Evolutionary conservation across 2,888 invertebrate species (phyloP).

Genomic region (Lysandra bellargus): DNA sequence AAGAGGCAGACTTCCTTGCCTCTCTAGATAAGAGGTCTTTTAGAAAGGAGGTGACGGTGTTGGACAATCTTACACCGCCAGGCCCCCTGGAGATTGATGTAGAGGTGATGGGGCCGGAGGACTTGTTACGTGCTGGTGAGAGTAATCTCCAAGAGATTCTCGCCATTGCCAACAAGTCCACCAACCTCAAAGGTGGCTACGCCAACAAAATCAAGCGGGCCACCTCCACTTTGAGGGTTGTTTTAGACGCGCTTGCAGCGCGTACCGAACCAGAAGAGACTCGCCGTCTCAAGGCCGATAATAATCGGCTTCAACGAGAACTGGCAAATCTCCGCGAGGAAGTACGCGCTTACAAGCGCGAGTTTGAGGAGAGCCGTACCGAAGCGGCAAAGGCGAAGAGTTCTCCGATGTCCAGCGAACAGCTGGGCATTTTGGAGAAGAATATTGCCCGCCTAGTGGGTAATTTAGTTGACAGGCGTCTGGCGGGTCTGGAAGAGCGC

Average conservation of each 20-base stretch:
- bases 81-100: no score
- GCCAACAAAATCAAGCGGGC: not conserved
- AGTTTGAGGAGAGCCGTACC: not conserved
- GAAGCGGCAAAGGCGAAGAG: not conserved
- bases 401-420: not conserved
- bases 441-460: no score
- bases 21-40: no score
- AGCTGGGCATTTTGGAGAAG: no score
- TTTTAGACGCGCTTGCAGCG: not conserved
- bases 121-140: no score
- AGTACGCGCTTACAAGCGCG: conserved; percentile 4
- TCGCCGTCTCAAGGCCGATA: no score
- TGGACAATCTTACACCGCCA: no score
- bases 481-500: no score
- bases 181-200: not conserved
- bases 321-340: not conserved
- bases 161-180: not conserved
- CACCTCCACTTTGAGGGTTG: not conserved
- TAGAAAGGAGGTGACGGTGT: no score
- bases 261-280: not conserved
- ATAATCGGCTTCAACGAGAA: not conserved
- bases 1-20: no score
- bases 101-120: no score
- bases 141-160: not conserved
- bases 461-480: no score